Percentiles rank a stretch among this genome's conserved stretches.
phyloP scores from a whole-genome alignment of 2,113 vertebrate genomes.

The Calonectris borealis region DNA sequence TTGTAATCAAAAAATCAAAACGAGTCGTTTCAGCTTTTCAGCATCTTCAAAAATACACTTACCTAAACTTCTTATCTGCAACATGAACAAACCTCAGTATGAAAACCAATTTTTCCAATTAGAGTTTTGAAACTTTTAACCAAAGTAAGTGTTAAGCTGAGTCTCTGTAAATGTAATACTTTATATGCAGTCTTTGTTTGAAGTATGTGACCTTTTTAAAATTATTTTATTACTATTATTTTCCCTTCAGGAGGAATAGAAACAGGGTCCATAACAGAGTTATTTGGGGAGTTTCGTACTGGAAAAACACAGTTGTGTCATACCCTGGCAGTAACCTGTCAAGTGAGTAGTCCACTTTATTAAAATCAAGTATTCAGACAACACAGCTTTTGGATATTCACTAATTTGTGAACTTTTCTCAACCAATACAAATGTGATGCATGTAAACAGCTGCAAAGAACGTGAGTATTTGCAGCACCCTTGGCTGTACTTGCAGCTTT shows the following conservation, averaged over 20 bases:
- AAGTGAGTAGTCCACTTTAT: conserved; percentile 71
- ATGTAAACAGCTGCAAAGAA: neutral
- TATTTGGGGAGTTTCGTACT: conserved; percentile 97
- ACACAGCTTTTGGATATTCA: neutral
- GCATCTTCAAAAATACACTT: neutral
- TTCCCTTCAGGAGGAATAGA: conserved; percentile 88
- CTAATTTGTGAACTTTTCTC: neutral
- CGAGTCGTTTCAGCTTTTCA: neutral
- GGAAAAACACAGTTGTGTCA: conserved; percentile 98
- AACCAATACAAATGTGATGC: neutral
- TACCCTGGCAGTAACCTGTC: conserved; percentile 94
- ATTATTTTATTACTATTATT: neutral
- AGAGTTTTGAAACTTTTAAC: neutral
- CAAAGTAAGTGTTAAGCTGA: neutral
- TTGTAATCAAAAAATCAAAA: neutral
- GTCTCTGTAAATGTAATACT: neutral
- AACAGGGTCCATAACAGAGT: conserved; percentile 97
- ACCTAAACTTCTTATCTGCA: neutral
- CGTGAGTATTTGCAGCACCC: neutral
- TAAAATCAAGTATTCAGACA: rapidly evolving
- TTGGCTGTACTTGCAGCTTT: neutral
- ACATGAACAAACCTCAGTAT: neutral
- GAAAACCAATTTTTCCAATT: neutral
- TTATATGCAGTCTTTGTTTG: neutral
- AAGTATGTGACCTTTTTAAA: neutral